Percentiles rank a stretch among this genome's conserved stretches.
These are phyloP conservation scores for Parthenolecanium corni DNA, from an alignment of 2,888 invertebrate genomes.

Conservation along the genomic window DNA sequence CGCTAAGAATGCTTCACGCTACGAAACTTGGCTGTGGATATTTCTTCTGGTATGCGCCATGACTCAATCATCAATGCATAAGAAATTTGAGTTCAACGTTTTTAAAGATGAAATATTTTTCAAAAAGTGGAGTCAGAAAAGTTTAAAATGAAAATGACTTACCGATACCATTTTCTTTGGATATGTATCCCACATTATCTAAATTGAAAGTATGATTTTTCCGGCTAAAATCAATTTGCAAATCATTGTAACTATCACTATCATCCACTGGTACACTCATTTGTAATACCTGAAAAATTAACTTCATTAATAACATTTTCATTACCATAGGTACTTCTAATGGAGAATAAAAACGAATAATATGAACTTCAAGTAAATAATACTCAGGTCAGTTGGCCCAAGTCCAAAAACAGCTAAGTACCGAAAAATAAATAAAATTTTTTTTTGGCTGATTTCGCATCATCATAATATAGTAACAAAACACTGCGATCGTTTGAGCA, in stretches of 20 bases:
- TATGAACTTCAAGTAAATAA: too few relatives aligned
- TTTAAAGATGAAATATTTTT: neutral
- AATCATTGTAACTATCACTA: slow-evolving; percentile 60
- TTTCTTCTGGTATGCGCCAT: too few relatives aligned
- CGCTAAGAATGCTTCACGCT: too few relatives aligned
- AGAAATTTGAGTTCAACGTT: neutral
- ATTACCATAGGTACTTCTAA: neutral
- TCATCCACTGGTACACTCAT: slow-evolving; percentile 85
- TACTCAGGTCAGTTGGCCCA: too few relatives aligned
- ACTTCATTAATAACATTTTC: slow-evolving; percentile 1
- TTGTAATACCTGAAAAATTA: slow-evolving; percentile 53
- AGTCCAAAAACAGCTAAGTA: too few relatives aligned
- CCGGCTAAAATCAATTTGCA: slow-evolving; percentile 75
- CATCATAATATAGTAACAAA: too few relatives aligned
- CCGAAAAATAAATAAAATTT: too few relatives aligned
- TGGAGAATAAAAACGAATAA: too few relatives aligned
- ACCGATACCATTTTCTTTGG: slow-evolving; percentile 57
- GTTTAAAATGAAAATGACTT: neutral
- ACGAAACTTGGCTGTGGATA: too few relatives aligned
- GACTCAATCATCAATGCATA: too few relatives aligned
- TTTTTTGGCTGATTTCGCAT: too few relatives aligned
- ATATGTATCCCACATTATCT: slow-evolving; percentile 79
- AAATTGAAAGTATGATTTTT: slow-evolving; percentile 77
- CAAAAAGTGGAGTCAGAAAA: neutral
- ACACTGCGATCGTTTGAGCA: too few relatives aligned